Evolutionary conservation across 2,113 vertebrate genomes (phyloP), one percentile per base, ranked within the genome.

Genomic region (Panthera uncia): DNA sequence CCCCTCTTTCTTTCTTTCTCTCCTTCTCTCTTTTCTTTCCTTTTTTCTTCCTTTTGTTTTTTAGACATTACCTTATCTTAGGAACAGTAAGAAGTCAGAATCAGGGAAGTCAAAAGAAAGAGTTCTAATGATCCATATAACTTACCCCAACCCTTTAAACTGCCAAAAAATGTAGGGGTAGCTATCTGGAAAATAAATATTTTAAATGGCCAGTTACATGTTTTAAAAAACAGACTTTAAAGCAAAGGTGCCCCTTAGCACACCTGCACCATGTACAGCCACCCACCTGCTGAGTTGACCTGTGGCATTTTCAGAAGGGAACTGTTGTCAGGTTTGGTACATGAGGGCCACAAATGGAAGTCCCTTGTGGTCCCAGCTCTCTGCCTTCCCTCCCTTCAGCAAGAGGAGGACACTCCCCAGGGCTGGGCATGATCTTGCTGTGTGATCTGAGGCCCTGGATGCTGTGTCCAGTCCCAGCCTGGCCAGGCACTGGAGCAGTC

Each of bases 181-280:
- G 36, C 50, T 89, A 50, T 81, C 96, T 38, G 33, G 29, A 94
- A 94, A 94, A 74, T 16, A 85, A 94, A 73, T 63, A 10, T 78
- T 91, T 94, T 48, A 95, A 86, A 66, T 55, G 76, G 52, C 16
- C 45, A 84, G 52, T 38, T 83, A 36, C 4, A 27, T 38, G 45
- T 88, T 80, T 57, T 89, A 90, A 76, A 61, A 45, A 74, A 84
- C 38, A 87, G 66, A 69, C 61, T 95, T 81, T 61, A 31, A 65
- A 86, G 41, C 7, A 50, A 41, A 79, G 15, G 2, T 71, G 29
- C 21, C 50, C 69, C 79, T 57, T 18, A 36, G 36, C 29, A 55
- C 52, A 68, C 18, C 6, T 15, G 61, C 5, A 23, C 50, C 78
- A 1, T 23, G 5, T 27, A 29, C 15, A 87, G 38, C 29, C 69